phyloP scores from a whole-genome alignment of 2,888 invertebrate genomes.

The Athripsodes cinereus region DNA sequence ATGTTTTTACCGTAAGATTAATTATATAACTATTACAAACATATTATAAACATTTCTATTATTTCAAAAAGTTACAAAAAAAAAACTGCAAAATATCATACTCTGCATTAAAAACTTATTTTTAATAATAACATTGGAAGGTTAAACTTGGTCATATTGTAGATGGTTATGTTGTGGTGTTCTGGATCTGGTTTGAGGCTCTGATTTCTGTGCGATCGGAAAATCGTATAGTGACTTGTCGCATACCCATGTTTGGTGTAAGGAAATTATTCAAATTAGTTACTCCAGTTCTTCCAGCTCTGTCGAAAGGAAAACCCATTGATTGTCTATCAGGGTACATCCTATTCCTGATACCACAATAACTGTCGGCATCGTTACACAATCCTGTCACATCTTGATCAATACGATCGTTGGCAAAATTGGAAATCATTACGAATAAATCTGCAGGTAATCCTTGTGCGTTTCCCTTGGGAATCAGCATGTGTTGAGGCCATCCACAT shows the following conservation, averaged over 20 bases:
- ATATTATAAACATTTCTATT: no score
- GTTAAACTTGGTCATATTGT: no score
- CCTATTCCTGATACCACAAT: slow-evolving; percentile 50
- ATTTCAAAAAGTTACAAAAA: no score
- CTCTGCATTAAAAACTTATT: no score
- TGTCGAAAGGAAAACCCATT: slow-evolving; percentile 57
- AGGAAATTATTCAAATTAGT: slow-evolving; percentile 54
- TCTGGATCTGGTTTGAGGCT: background rate
- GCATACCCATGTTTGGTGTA: slow-evolving; percentile 58
- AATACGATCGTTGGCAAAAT: slow-evolving; percentile 31
- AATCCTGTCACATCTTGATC: slow-evolving; percentile 15
- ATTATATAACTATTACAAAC: no score
- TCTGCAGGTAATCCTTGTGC: slow-evolving; percentile 32
- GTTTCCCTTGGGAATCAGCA: slow-evolving; percentile 35
- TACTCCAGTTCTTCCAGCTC: slow-evolving; percentile 51
- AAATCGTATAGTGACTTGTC: slow-evolving; percentile 43
- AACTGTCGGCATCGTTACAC: slow-evolving; percentile 32
- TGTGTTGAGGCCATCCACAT: slow-evolving; percentile 38
- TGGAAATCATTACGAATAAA: slow-evolving; percentile 34
- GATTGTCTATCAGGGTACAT: slow-evolving; percentile 29
- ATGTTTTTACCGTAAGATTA: no score
- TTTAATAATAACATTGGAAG: no score
- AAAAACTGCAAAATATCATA: no score
- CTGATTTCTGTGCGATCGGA: slow-evolving; percentile 38
- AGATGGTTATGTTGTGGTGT: background rate